A percentile compares a stretch with the other conserved stretches of the same genome.
Conservation (phyloP, 2,888 invertebrate species). For the Clivina fossor region DNA sequence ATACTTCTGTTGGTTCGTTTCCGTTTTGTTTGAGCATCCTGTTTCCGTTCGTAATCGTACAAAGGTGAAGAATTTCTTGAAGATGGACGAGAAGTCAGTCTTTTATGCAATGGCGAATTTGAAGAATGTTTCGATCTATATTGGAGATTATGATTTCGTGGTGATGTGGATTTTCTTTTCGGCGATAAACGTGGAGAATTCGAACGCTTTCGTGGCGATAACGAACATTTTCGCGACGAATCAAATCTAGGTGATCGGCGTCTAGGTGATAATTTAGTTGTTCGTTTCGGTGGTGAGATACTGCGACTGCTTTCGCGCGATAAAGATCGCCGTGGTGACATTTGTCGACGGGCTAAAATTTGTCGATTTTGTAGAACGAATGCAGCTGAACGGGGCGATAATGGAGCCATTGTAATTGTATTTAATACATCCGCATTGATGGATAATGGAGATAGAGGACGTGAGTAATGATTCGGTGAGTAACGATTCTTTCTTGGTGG, state of each 20-base stretch:
- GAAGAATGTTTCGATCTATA: slow-evolving; percentile 19
- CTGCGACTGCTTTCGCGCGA: slow-evolving; percentile 44
- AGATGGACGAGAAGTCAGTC: slow-evolving; percentile 21
- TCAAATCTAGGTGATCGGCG: slow-evolving; percentile 45
- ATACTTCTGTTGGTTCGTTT: slow-evolving; percentile 33
- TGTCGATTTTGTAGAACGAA: slow-evolving; percentile 53
- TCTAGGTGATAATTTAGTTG: slow-evolving; percentile 42
- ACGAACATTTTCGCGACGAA: slow-evolving; percentile 37
- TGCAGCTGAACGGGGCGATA: slow-evolving; percentile 53
- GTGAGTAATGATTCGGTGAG: slow-evolving; percentile 42
- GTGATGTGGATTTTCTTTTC: slow-evolving; percentile 41
- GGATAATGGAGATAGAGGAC: slow-evolving; percentile 48
- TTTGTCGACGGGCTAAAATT: slow-evolving; percentile 50
- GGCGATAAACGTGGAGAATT: slow-evolving; percentile 41
- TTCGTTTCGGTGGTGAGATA: slow-evolving; percentile 44
- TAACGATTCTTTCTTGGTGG: slow-evolving; percentile 40
- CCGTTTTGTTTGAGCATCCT: not conserved
- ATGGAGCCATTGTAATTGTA: slow-evolving; percentile 48
- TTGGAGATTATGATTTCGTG: slow-evolving; percentile 42
- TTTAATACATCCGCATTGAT: slow-evolving; percentile 47
- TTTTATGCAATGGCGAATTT: slow-evolving; percentile 21
- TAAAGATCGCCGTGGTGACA: slow-evolving; percentile 50
- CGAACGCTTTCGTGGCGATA: slow-evolving; percentile 41
- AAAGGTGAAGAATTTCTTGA: slow-evolving; percentile 20
- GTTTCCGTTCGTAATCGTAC: slow-evolving; percentile 10